Evolutionary conservation across 2,888 invertebrate species (phyloP).

Genomic region (Nomada ruficornis): DNA sequence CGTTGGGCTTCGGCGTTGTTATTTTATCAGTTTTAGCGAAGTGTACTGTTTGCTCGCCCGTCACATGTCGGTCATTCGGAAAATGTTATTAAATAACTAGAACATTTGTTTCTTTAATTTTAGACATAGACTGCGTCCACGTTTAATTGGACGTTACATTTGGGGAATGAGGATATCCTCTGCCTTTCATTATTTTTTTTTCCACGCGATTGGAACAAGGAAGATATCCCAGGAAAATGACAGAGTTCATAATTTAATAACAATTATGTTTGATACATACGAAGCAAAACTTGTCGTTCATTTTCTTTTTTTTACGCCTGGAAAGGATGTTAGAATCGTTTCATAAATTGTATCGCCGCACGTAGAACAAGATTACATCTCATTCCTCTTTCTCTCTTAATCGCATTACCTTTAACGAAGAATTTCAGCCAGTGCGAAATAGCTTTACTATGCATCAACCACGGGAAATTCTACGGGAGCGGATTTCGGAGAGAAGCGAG

Average conservation of each 20-base stretch:
- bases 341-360: neutral
- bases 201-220: neutral
- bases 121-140: conserved; percentile 36
- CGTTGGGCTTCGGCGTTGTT: conserved; percentile 38
- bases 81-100: conserved; percentile 49
- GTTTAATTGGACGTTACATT: conserved; percentile 11
- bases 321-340: conserved; percentile 4
- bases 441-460: conserved; percentile 24
- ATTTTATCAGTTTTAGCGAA: conserved; percentile 48
- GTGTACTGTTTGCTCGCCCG: conserved; percentile 32
- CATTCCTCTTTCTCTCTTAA: conserved; percentile 33
- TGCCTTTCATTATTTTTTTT: conserved; percentile 18
- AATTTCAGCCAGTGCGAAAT: conserved; percentile 19
- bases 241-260: conserved; percentile 6
- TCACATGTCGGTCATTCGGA: conserved; percentile 33
- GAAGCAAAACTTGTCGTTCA: neutral
- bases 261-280: neutral
- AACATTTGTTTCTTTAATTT: conserved; percentile 35
- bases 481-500: conserved; percentile 11
- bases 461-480: neutral
- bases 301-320: neutral
- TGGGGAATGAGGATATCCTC: conserved; percentile 16
- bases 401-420: conserved; percentile 10
- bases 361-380: conserved; percentile 23
- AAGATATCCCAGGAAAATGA: neutral